A percentile compares a stretch with the other conserved stretches of the same genome.
phyloP scores from a whole-genome alignment of 2,797 vertebrate species.

The Cynodonichthys magdalenae region DNA sequence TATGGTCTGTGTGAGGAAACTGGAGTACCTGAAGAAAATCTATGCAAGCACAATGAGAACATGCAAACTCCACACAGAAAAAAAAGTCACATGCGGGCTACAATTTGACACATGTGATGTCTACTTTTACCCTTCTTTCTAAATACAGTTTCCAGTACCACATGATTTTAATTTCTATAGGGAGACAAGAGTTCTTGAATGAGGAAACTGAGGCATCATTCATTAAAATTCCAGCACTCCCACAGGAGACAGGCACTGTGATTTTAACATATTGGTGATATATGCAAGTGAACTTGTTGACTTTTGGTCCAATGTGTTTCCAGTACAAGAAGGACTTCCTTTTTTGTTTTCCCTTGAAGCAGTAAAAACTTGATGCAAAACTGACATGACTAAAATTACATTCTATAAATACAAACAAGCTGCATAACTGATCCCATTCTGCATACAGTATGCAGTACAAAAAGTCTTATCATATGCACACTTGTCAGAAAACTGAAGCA shows the following conservation, averaged over 20 bases:
- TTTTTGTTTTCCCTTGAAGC: slow-evolving; percentile 23
- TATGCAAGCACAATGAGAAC: too few species aligned
- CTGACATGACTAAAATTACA: slow-evolving; percentile 16
- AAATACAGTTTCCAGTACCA: slow-evolving; percentile 14
- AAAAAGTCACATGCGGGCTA: too few species aligned
- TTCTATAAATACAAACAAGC: slow-evolving; percentile 34
- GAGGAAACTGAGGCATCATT: slow-evolving; percentile 47
- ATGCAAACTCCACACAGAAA: too few species aligned
- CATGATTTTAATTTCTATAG: slow-evolving; percentile 11
- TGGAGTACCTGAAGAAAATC: too few species aligned
- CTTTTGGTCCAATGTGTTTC: slow-evolving; percentile 39
- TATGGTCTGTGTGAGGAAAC: too few species aligned
- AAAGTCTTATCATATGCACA: slow-evolving; percentile 35
- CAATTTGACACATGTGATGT: background rate
- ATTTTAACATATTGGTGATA: slow-evolving; percentile 61
- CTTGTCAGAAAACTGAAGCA: slow-evolving; percentile 59
- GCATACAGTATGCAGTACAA: slow-evolving; percentile 28
- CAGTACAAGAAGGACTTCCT: background rate
- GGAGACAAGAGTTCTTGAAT: slow-evolving; percentile 19
- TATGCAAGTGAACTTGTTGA: slow-evolving; percentile 60
- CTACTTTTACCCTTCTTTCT: slow-evolving; percentile 20
- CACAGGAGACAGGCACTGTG: slow-evolving; percentile 51
- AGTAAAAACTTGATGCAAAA: slow-evolving; percentile 13
- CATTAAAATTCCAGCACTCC: slow-evolving; percentile 67
- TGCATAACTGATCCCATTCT: slow-evolving; percentile 44